Evolutionary conservation across 2,888 invertebrate genomes (phyloP), one percentile per base, ranked within the genome.

Genomic region (Allacma fusca): DNA sequence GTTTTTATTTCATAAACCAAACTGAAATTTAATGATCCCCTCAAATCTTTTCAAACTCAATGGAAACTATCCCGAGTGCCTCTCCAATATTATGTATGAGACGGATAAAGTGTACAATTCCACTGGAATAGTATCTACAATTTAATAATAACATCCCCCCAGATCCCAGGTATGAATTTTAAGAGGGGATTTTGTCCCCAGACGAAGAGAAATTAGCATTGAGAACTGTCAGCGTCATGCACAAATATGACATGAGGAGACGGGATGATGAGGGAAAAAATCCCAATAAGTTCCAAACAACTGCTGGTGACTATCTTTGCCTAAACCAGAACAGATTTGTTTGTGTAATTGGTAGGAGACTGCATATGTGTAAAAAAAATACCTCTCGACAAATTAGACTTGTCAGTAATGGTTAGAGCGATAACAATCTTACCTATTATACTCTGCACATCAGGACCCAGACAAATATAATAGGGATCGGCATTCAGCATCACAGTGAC

Each of bases 321-420:
- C 29, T 62, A 68, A 40, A 40, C 62, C 62, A 62, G 24, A 16
- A 62, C 62, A 62, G 62, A 62, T 62, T 24, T 62, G 62, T 62
- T 24, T 12, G 62, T 23, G 16, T 62, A 62, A 24, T 50, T 19
- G 19, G 19, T 13, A 50, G 1, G 4, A 50, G 16, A 34, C n/a
- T 1, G 21, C 5, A 23, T 34, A 40, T n/a, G 40, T 29, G 29
- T 12, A 28, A 67, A 67, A n/a, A 71, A 65, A 43, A 65, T 44
- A 44, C 70, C 43, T 29, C 70, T 76, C 76, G 76, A 69, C 76
- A 76, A 76, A 76, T 76, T 76, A 76, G 64, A 40, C 24, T 70
- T 76, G 76, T 76, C 75, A 75, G 68, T 75, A 68, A 75, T 75
- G 44, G 75, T 75, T 70, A 70, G 40, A 44, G 24, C 40, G 69